phyloP scores from a whole-genome alignment of 2,888 invertebrate genomes.

The Spodoptera exigua region DNA sequence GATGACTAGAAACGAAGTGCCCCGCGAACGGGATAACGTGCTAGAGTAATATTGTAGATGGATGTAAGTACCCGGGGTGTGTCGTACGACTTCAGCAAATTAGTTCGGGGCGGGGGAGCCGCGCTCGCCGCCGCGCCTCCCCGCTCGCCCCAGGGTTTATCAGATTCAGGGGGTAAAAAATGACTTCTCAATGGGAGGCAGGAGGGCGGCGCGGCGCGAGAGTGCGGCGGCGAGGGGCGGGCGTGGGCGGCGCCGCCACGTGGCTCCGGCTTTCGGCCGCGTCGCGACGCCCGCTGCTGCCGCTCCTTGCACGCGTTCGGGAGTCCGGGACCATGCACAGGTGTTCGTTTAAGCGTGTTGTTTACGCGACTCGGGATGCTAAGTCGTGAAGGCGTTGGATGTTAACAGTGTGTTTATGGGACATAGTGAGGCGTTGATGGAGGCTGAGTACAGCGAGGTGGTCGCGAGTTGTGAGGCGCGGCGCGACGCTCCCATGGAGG shows the following conservation, averaged over 20 bases:
- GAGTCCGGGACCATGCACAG: conserved; percentile 68
- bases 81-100: conserved; percentile 88
- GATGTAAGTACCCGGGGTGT: conserved; percentile 89
- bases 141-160: conserved; percentile 81
- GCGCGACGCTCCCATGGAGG: conserved; percentile 73
- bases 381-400: conserved; percentile 63
- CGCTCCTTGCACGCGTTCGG: conserved; percentile 62
- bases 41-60: conserved; percentile 89
- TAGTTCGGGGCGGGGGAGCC: conserved; percentile 89
- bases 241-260: conserved; percentile 87
- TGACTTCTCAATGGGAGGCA: conserved; percentile 88
- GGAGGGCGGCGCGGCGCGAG: conserved; percentile 76
- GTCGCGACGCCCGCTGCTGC: conserved; percentile 74
- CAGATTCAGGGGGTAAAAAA: conserved; percentile 89
- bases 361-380: conserved; percentile 69
- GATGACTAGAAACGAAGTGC: conserved; percentile 85
- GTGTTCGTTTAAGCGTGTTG: conserved; percentile 63
- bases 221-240: conserved; percentile 78
- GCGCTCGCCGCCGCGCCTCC: conserved; percentile 70
- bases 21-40: conserved; percentile 87
- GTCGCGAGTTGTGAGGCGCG: conserved; percentile 72
- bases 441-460: conserved; percentile 73
- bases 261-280: conserved; percentile 74
- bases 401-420: conserved; percentile 70
- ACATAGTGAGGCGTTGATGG: conserved; percentile 74